phyloP scores from a whole-genome alignment of 2,888 invertebrate genomes.

The Myopa tessellatipennis region DNA sequence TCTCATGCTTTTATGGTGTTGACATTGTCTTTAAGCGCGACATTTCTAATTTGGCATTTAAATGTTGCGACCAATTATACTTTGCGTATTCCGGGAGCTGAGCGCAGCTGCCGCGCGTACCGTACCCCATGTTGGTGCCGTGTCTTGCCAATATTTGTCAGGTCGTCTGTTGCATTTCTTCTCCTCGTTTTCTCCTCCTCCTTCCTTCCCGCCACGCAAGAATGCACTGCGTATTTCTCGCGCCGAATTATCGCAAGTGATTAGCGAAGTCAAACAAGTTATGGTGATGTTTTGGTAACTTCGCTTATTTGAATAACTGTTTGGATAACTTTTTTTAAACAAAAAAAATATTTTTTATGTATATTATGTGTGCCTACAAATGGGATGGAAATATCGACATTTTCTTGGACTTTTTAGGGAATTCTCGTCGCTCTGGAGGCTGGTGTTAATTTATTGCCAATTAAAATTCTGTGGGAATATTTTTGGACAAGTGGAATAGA shows the following conservation, averaged over 20 bases:
- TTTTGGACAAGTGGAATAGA: no score
- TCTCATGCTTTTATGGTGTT: conserved; percentile 48
- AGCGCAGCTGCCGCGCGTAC: not conserved
- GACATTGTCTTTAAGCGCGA: conserved; percentile 55
- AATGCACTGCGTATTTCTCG: not conserved
- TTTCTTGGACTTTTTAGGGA: no score
- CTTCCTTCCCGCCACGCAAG: not conserved
- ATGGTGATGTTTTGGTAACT: not conserved
- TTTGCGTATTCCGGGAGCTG: conserved; percentile 38
- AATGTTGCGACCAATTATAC: conserved; percentile 53
- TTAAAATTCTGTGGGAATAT: no score
- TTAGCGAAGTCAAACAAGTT: not conserved
- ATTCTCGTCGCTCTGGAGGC: no score
- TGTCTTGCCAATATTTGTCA: conserved; percentile 18
- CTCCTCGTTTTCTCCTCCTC: not conserved
- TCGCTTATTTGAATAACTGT: not conserved
- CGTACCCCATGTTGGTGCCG: not conserved
- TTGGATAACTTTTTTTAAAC: no score
- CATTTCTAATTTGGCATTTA: conserved; percentile 56
- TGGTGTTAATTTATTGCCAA: no score
- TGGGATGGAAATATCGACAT: no score
- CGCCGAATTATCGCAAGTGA: conserved; percentile 18
- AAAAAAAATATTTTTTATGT: no score
- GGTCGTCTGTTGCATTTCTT: not conserved
- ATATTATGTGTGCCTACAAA: no score